These are phyloP conservation scores for Heliothis peltigera DNA, from an alignment of 2,888 invertebrate species.

Conservation along the genomic window DNA sequence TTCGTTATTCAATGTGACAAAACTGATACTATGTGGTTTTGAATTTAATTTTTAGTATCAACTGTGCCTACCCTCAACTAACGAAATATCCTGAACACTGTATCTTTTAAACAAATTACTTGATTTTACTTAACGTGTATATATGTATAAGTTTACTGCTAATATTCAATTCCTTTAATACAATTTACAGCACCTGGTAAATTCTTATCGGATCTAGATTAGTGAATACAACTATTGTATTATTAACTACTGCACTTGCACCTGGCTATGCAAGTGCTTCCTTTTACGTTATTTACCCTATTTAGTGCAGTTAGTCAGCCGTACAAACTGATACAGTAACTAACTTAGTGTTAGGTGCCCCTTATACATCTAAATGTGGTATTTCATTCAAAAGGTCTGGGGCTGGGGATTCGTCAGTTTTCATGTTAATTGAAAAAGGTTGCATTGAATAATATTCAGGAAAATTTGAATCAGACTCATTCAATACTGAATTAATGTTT, in stretches of 20 bases:
- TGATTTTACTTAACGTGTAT: too few relatives aligned
- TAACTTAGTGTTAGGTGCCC: not conserved
- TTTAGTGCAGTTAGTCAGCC: slow-evolving; percentile 32
- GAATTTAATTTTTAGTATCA: too few relatives aligned
- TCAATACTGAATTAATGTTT: not conserved
- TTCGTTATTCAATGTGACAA: too few relatives aligned
- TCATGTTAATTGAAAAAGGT: not conserved
- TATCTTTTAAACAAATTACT: too few relatives aligned
- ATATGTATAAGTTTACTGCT: not conserved
- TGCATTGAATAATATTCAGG: not conserved
- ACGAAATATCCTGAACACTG: too few relatives aligned
- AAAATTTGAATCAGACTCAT: not conserved
- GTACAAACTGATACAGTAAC: not conserved
- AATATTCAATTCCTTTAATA: not conserved
- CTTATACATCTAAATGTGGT: not conserved
- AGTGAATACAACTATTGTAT: not conserved
- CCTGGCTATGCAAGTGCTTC: slow-evolving; percentile 25
- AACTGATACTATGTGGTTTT: too few relatives aligned
- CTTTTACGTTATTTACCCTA: slow-evolving; percentile 23
- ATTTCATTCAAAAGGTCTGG: not conserved
- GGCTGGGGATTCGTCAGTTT: not conserved
- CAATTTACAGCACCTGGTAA: not conserved
- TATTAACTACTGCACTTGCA: slow-evolving; percentile 11
- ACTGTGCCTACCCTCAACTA: too few relatives aligned
- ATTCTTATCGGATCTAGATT: not conserved